phyloP scores from a whole-genome alignment of 2,113 vertebrate species.

The Lamprologus lemairii region DNA sequence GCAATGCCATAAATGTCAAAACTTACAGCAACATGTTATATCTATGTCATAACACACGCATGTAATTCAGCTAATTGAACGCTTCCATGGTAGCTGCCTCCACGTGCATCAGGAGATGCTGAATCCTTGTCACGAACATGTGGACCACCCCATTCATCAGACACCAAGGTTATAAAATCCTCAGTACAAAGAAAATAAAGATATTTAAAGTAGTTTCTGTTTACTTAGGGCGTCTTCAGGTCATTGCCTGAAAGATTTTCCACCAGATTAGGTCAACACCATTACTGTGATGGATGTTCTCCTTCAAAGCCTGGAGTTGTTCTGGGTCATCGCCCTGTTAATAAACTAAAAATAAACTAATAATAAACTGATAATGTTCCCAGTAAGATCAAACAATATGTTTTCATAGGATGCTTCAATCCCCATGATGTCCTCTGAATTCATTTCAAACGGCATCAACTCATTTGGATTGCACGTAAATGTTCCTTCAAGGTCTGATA shows the following conservation, averaged over 20 bases:
- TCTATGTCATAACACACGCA: fast-evolving
- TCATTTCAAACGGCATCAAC: background rate
- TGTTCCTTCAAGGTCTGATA: background rate
- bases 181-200: background rate
- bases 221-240: background rate
- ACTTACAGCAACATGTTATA: background rate
- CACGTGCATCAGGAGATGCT: background rate
- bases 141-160: background rate
- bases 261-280: background rate
- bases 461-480: background rate
- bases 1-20: background rate
- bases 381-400: background rate
- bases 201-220: background rate
- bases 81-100: background rate
- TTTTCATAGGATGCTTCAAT: background rate
- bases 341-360: background rate
- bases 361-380: background rate
- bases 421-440: background rate
- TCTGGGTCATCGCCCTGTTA: background rate
- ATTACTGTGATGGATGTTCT: background rate
- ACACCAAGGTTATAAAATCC: background rate
- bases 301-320: background rate
- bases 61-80: background rate
- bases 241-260: background rate
- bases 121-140: background rate